Evolutionary conservation across 2,888 invertebrate genomes (phyloP).

Genomic region (Neoascia interrupta): DNA sequence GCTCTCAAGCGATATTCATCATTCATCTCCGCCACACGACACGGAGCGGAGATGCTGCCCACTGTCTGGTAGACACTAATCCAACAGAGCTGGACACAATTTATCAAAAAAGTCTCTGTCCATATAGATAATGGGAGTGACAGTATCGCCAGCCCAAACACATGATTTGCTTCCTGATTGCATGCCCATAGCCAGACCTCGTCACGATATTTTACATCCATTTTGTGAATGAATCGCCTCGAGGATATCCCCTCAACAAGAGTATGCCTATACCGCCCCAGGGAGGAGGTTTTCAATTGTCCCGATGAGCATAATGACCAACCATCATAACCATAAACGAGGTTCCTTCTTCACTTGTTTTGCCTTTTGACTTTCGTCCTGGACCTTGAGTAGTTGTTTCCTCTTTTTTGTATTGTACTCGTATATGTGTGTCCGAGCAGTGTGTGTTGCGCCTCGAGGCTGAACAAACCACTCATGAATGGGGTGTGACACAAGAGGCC

Average conservation of each 20-base stretch:
- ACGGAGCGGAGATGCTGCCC: conserved; percentile 5
- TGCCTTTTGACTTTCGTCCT: not conserved
- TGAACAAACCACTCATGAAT: conserved; percentile 12
- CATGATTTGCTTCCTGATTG: conserved; percentile 43
- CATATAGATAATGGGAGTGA: conserved; percentile 12
- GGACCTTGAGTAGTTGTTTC: conserved; percentile 7
- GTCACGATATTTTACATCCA: conserved; percentile 27
- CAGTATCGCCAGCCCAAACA: conserved; percentile 22
- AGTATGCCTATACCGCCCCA: not conserved
- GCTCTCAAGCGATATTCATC: conserved; percentile 11
- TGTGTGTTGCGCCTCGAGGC: conserved; percentile 34
- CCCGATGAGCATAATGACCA: conserved; percentile 56
- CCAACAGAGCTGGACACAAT: conserved; percentile 57
- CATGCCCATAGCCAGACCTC: conserved; percentile 1
- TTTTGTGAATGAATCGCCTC: conserved; percentile 46
- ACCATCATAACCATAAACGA: conserved; percentile 57
- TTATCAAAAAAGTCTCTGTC: conserved; percentile 43
- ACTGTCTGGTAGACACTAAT: conserved; percentile 49
- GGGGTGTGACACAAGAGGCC: conserved; percentile 25
- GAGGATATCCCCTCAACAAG: conserved; percentile 18
- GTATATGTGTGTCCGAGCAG: not conserved
- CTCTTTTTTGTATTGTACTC: not conserved
- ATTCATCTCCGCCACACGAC: conserved; percentile 11
- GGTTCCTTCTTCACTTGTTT: conserved; percentile 24
- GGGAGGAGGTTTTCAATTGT: conserved; percentile 58